phyloP scores from a whole-genome alignment of 2,113 vertebrate species.

The Crotalus viridis region DNA sequence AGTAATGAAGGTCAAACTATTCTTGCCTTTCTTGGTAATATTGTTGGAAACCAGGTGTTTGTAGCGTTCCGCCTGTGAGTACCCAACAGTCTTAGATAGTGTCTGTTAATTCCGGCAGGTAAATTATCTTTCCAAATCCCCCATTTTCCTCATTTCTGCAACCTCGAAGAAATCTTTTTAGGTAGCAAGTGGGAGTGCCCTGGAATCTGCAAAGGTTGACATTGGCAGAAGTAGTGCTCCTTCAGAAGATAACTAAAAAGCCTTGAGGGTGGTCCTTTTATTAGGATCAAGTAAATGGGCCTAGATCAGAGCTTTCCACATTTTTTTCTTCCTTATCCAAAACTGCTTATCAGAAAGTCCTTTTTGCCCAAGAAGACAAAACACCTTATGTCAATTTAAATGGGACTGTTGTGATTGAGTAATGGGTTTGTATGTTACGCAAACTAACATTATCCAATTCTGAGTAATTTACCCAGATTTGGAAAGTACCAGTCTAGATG shows the following conservation, averaged over 20 bases:
- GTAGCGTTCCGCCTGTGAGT: neutral
- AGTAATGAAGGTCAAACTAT: neutral
- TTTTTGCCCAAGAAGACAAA: neutral
- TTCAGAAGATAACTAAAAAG: neutral
- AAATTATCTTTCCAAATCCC: neutral
- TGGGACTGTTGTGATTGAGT: neutral
- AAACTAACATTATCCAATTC: neutral
- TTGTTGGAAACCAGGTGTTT: neutral
- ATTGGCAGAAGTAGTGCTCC: neutral
- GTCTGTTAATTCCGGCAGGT: neutral
- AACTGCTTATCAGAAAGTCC: neutral
- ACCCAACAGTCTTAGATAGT: neutral
- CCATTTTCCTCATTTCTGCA: neutral
- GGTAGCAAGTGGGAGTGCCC: neutral
- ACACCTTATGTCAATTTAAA: neutral
- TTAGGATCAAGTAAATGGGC: neutral
- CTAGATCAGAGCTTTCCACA: neutral
- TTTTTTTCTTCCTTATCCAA: neutral
- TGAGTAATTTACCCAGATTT: neutral
- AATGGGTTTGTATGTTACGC: neutral
- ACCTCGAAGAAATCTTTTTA: neutral
- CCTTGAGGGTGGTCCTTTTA: neutral
- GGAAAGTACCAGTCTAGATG: neutral
- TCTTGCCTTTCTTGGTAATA: neutral
- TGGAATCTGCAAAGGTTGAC: neutral